Evolutionary conservation across 2,888 invertebrate genomes (phyloP).

Genomic region (Eurytoma adleriae): DNA sequence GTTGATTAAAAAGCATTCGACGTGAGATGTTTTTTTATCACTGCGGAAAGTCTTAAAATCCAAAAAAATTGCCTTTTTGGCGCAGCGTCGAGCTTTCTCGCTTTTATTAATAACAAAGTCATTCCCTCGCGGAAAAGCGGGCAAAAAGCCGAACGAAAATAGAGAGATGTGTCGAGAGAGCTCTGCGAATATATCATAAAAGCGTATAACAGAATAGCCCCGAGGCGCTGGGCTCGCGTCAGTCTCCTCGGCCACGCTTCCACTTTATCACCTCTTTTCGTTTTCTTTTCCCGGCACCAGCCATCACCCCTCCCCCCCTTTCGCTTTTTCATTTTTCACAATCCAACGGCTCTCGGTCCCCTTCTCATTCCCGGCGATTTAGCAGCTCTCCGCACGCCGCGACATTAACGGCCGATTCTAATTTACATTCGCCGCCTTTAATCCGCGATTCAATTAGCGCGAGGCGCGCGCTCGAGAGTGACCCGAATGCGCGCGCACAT

Average conservation of each 20-base stretch:
- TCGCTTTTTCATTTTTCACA: slow-evolving; percentile 10
- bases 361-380: slow-evolving; percentile 4
- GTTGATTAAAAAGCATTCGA: too few species aligned
- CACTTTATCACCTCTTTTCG: slow-evolving; percentile 50
- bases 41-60: neutral
- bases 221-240: slow-evolving; percentile 30
- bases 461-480: neutral
- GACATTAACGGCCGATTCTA: slow-evolving; percentile 32
- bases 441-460: slow-evolving; percentile 44
- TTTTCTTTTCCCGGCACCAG: slow-evolving; percentile 34
- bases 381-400: too few species aligned
- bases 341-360: neutral
- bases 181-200: slow-evolving; percentile 47
- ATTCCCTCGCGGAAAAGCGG: slow-evolving; percentile 3
- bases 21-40: neutral
- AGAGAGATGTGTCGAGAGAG: slow-evolving; percentile 21
- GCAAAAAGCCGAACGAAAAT: slow-evolving; percentile 7
- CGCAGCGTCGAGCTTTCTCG: neutral
- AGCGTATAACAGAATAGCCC: slow-evolving; percentile 37
- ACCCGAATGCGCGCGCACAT: neutral
- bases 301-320: slow-evolving; percentile 6
- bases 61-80: neutral
- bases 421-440: slow-evolving; percentile 45
- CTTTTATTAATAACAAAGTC: slow-evolving; percentile 31
- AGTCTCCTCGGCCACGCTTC: slow-evolving; percentile 19